phyloP scores from a whole-genome alignment of 2,797 vertebrate genomes.

The Enteromius mattozi region DNA sequence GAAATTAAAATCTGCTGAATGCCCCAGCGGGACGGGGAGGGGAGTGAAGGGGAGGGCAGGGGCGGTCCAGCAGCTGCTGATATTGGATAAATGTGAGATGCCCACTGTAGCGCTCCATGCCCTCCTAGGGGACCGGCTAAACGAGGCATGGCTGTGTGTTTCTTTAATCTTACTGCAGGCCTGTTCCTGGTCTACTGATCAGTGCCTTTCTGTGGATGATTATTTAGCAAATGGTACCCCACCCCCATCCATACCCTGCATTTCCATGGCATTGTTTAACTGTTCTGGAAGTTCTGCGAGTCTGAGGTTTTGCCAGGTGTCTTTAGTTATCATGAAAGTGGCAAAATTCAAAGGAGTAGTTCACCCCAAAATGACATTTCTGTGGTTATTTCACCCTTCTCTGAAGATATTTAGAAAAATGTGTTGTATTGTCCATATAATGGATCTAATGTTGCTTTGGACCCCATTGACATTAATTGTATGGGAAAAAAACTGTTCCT shows the following conservation, averaged over 20 bases:
- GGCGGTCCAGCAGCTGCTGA: conserved; percentile 60
- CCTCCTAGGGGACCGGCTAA: conserved; percentile 57
- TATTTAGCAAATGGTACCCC: conserved; percentile 35
- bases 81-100: conserved; percentile 62
- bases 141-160: conserved; percentile 48
- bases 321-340: background rate
- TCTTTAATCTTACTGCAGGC: conserved; percentile 54
- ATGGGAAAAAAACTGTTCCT: background rate
- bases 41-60: conserved; percentile 55
- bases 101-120: conserved; percentile 60
- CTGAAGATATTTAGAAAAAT: background rate
- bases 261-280: conserved; percentile 44
- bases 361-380: background rate
- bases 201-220: conserved; percentile 29
- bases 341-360: no score
- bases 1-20: conserved; percentile 86
- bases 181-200: conserved; percentile 49
- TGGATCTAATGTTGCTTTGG: background rate
- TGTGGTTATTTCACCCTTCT: background rate
- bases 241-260: conserved; percentile 5
- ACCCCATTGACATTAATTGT: background rate
- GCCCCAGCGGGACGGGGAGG: conserved; percentile 76
- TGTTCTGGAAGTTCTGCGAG: conserved; percentile 28
- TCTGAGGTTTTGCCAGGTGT: background rate
- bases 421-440: no score